phyloP scores from a whole-genome alignment of 1,140 invertebrate genomes.

The Sipha flava region DNA sequence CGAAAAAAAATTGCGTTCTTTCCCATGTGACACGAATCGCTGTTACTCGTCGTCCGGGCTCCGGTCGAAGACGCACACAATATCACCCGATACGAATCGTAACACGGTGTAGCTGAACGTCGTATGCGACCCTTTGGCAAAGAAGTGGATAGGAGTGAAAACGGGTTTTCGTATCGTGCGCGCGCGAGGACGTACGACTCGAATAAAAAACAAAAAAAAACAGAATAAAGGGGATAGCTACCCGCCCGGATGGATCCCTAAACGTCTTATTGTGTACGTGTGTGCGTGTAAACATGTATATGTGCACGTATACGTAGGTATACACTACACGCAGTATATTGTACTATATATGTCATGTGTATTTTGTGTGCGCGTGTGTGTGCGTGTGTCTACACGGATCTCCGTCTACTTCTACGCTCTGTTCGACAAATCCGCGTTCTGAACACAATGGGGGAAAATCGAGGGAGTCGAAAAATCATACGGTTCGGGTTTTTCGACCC shows the following conservation, averaged over 20 bases:
- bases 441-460: neutral
- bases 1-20: too few relatives aligned
- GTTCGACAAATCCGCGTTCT: neutral
- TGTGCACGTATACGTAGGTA: neutral
- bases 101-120: too few relatives aligned
- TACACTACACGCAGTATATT: too few relatives aligned
- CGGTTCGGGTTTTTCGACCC: constrained; percentile 29
- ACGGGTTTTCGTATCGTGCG: too few relatives aligned
- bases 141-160: too few relatives aligned
- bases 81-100: too few relatives aligned
- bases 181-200: neutral
- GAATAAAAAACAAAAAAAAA: constrained; percentile 14
- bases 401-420: neutral
- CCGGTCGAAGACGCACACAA: too few relatives aligned
- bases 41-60: too few relatives aligned
- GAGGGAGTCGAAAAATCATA: constrained; percentile 32
- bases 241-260: constrained; percentile 8
- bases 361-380: neutral
- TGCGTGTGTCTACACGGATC: neutral
- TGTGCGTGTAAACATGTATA: neutral
- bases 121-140: too few relatives aligned
- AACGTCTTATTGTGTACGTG: neutral
- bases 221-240: neutral
- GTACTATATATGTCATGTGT: too few relatives aligned
- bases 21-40: too few relatives aligned